Percentiles rank a stretch among this genome's conserved stretches.
phyloP scores from a whole-genome alignment of 2,113 vertebrate genomes.

The Anser brachyrhynchus region DNA sequence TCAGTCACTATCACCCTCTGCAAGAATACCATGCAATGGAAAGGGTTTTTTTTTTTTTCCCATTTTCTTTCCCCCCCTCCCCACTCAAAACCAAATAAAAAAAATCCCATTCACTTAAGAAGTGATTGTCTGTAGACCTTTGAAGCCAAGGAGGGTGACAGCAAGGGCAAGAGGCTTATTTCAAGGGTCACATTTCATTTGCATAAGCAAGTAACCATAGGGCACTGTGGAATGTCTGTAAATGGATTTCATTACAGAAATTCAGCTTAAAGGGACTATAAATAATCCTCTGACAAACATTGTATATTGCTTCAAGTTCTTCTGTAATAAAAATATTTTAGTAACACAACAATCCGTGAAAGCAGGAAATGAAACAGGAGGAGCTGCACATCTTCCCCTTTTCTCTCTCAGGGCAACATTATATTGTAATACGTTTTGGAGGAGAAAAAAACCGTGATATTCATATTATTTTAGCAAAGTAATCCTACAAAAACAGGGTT shows the following conservation, averaged over 20 bases:
- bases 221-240: slow-evolving; percentile 82
- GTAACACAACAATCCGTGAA: slow-evolving; percentile 79
- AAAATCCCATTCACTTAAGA: slow-evolving; percentile 70
- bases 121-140: slow-evolving; percentile 75
- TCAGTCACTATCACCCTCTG: slow-evolving; percentile 9
- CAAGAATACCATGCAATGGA: slow-evolving; percentile 20
- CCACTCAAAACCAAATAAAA: slow-evolving; percentile 62
- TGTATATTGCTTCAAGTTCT: slow-evolving; percentile 83
- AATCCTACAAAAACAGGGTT: slow-evolving; percentile 71
- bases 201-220: slow-evolving; percentile 81
- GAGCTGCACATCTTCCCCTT: slow-evolving; percentile 68
- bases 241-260: slow-evolving; percentile 88
- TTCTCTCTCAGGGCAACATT: slow-evolving; percentile 63
- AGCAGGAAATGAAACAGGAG: slow-evolving; percentile 81
- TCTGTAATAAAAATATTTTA: slow-evolving; percentile 84
- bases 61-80: slow-evolving; percentile 18
- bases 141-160: slow-evolving; percentile 75
- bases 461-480: slow-evolving; percentile 76
- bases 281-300: slow-evolving; percentile 84
- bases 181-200: slow-evolving; percentile 80
- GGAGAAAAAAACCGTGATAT: slow-evolving; percentile 56
- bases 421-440: slow-evolving; percentile 70
- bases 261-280: slow-evolving; percentile 83
- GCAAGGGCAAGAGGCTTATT: slow-evolving; percentile 77
- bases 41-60: slow-evolving; percentile 40